phyloP scores from a whole-genome alignment of 2,797 vertebrate species.

The Coccyzus lansbergi region DNA sequence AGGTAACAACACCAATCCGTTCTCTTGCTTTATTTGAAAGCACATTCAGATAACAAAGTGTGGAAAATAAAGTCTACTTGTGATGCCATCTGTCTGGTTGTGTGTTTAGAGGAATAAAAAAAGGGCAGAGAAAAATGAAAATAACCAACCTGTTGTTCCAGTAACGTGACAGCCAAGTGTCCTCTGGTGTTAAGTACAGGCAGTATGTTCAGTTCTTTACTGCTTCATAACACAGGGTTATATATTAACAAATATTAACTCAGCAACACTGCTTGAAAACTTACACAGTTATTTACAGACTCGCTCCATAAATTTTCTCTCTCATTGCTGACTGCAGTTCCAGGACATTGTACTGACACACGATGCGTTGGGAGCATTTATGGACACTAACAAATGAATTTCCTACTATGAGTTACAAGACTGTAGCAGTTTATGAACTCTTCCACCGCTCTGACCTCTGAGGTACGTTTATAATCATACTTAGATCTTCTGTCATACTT shows the following conservation, averaged over 20 bases:
- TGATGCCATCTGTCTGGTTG: neutral
- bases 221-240: neutral
- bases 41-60: slow-evolving; percentile 59
- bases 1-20: neutral
- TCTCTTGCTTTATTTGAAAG: slow-evolving; percentile 75
- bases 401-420: neutral
- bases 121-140: neutral
- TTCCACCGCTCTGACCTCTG: neutral
- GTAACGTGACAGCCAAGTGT: neutral
- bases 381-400: neutral
- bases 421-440: neutral
- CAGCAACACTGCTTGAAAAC: slow-evolving; percentile 37
- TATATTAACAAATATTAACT: slow-evolving; percentile 21
- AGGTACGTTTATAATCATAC: neutral
- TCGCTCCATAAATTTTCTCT: slow-evolving; percentile 19
- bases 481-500: neutral
- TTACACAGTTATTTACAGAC: slow-evolving; percentile 62
- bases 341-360: slow-evolving; percentile 43
- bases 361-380: slow-evolving; percentile 22
- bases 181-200: neutral
- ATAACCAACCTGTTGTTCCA: neutral
- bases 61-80: neutral
- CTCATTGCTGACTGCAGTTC: slow-evolving; percentile 34
- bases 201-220: neutral
- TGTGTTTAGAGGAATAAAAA: neutral